Evolutionary conservation across 92 coral and sea anemone genomes (phyloP), one percentile per base, ranked within the genome.

Genomic region (Muricea muricata): DNA sequence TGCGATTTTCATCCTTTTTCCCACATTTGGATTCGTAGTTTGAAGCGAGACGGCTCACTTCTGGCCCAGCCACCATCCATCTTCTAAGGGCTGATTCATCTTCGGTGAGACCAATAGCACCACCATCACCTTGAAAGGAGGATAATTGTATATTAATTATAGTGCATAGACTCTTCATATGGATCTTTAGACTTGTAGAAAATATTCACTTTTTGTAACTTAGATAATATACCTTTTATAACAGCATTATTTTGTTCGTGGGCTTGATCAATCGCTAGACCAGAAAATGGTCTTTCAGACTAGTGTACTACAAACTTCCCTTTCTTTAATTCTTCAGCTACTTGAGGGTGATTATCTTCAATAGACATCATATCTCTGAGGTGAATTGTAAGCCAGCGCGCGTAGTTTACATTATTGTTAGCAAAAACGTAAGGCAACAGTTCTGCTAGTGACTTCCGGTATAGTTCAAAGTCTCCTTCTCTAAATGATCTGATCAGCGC

Each of bases 341-440:
- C n/a, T n/a, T n/a, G n/a, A n/a, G n/a, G n/a, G n/a, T n/a, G n/a
- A n/a, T n/a, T n/a, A n/a, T n/a, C n/a, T n/a, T n/a, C n/a, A n/a
- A n/a, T n/a, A n/a, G n/a, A n/a, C n/a, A n/a, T n/a, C 79, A 82
- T 68, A 60, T 68, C 86, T 31, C 86, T 11, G 2, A 42, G 30
- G 73, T 91, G 91, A 41, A 91, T 90, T 37, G 94, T 60, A 34
- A 88, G 87, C 92, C 81, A 84, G 58, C 93, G 75, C 66, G 87
- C 79, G 56, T 91, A 91, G 82, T 91, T 91, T 5, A 73, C 70
- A 34, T 85, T 87, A 41, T 89, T 87, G 83, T 83, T 73, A 12
- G 91, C 91, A 86, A 92, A 89, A 84, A 92, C 54, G 86, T 92
- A 89, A 11, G 94, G 91, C 50, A 86, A 47, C n/a, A 56, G 87